A percentile compares a stretch with the other conserved stretches of the same genome.
phyloP scores from a whole-genome alignment of 2,113 vertebrate genomes.

The Neogale vison region DNA sequence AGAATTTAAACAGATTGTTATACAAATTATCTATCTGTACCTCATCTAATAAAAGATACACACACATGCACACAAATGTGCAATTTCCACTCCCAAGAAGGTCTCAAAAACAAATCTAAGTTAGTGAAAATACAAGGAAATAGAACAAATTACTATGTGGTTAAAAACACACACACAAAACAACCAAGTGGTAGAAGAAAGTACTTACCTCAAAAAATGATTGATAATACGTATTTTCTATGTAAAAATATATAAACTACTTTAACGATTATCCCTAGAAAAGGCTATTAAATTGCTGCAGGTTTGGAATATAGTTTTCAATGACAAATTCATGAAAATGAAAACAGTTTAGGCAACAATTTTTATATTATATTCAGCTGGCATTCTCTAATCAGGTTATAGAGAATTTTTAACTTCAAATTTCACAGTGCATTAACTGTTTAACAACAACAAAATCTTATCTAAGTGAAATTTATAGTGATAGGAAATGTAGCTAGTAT shows the following conservation, averaged over 20 bases:
- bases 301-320: constrained; percentile 40
- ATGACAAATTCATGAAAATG: neutral
- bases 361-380: constrained; percentile 22
- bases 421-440: neutral
- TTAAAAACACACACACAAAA: constrained; percentile 14
- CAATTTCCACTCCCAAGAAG: neutral
- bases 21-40: constrained; percentile 6
- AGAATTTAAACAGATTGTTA: neutral
- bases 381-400: constrained; percentile 8
- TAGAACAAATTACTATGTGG: constrained; percentile 3
- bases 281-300: constrained; percentile 19
- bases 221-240: neutral
- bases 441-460: constrained; percentile 1
- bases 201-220: neutral
- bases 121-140: constrained; percentile 22
- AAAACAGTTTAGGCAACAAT: neutral
- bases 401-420: constrained; percentile 26
- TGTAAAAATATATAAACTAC: constrained; percentile 19
- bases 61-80: neutral
- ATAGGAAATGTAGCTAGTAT: neutral
- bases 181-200: neutral
- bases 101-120: constrained; percentile 25
- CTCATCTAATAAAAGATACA: constrained; percentile 22
- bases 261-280: neutral
- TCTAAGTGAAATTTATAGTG: neutral